Conservation (phyloP, 2,888 invertebrate genomes). For the Sipunculus nudus region DNA sequence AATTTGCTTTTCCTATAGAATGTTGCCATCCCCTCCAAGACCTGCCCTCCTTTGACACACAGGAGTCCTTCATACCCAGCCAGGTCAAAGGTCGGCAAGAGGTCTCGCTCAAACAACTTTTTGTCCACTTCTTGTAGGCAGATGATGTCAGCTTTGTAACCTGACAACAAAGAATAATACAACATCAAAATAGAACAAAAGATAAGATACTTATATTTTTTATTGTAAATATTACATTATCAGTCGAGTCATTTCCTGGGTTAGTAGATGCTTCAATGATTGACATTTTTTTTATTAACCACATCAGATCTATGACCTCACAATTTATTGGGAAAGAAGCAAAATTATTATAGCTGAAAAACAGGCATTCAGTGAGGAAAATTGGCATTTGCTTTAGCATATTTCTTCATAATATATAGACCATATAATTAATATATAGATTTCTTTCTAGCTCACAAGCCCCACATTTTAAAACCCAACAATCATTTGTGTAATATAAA, state of each 20-base stretch:
- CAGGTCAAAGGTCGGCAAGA: conserved; percentile 72
- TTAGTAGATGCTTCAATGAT: background rate
- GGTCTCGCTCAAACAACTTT: conserved; percentile 76
- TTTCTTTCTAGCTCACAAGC: background rate
- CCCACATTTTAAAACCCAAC: background rate
- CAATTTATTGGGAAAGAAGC: too few relatives aligned
- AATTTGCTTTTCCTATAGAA: conserved; percentile 80
- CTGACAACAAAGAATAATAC: conserved; percentile 60
- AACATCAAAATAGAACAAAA: too few relatives aligned
- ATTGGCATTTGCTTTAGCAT: too few relatives aligned
- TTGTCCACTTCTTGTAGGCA: conserved; percentile 93
- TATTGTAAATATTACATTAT: too few relatives aligned
- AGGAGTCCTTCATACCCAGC: conserved; percentile 68
- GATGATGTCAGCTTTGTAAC: conserved; percentile 89
- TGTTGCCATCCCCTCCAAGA: conserved; percentile 83
- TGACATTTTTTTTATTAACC: background rate
- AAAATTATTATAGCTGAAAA: too few relatives aligned
- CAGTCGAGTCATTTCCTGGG: too few relatives aligned
- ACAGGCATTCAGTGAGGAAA: too few relatives aligned
- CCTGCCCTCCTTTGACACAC: conserved; percentile 69
- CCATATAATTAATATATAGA: background rate
- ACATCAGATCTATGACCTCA: too few relatives aligned
- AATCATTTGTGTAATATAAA: background rate
- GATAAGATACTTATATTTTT: too few relatives aligned
- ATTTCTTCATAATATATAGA: too few relatives aligned